Evolutionary conservation across 2,797 vertebrate genomes (phyloP).

Genomic region (Anguilla pacifica): DNA sequence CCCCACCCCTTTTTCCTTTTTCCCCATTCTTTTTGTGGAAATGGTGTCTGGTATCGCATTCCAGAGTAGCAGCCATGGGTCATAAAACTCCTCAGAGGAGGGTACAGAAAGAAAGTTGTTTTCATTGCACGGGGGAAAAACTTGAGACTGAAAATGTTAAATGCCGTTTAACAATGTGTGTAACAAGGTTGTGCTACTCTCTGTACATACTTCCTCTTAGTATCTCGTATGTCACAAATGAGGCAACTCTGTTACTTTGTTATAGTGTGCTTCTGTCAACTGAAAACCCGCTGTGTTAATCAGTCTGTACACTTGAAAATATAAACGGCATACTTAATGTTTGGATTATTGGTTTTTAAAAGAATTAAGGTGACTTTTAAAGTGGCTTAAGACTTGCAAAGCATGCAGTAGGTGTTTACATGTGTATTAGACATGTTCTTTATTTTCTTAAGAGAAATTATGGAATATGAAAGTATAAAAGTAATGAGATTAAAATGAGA

Average conservation of each 20-base stretch:
- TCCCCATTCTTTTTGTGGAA: slow-evolving; percentile 2
- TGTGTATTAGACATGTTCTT: background rate
- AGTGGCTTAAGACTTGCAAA: background rate
- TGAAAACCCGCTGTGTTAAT: background rate
- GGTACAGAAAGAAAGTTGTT: background rate
- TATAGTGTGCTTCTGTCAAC: background rate
- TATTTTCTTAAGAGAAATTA: background rate
- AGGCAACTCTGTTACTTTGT: background rate
- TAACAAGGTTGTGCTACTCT: background rate
- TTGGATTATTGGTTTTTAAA: background rate
- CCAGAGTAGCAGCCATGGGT: background rate
- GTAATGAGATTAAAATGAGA: background rate
- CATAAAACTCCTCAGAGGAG: background rate
- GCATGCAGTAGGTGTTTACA: background rate
- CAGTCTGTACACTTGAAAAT: background rate
- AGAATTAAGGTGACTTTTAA: background rate
- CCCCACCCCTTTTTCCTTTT: background rate
- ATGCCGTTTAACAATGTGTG: background rate
- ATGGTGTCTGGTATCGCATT: slow-evolving; percentile 4
- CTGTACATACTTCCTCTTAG: background rate
- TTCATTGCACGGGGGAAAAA: background rate
- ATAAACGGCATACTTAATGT: background rate
- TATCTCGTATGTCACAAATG: background rate
- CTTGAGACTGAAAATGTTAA: background rate
- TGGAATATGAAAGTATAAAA: background rate